Evolutionary conservation across 1,140 invertebrate genomes (phyloP).

Genomic region (Latrodectus geometricus): DNA sequence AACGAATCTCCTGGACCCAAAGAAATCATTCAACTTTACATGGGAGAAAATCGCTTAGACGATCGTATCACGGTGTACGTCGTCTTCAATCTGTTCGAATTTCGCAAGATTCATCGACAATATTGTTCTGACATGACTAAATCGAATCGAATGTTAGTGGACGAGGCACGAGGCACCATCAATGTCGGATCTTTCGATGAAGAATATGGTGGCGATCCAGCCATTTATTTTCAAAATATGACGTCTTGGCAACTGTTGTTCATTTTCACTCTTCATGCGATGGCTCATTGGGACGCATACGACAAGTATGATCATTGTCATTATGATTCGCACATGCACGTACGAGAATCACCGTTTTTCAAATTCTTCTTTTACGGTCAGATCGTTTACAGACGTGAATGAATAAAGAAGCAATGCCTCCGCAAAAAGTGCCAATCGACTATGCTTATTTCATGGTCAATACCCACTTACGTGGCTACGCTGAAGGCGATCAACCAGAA

Average conservation of each 20-base stretch:
- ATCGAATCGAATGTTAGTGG: conserved; percentile 7
- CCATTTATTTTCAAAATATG: conserved; percentile 5
- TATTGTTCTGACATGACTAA: background rate
- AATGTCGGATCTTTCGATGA: background rate
- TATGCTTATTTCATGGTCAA: too few species aligned
- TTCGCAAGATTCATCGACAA: background rate
- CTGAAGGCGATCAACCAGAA: too few species aligned
- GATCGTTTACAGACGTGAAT: background rate
- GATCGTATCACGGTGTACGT: background rate
- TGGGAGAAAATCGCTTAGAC: background rate
- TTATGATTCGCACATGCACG: too few species aligned
- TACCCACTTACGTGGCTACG: too few species aligned
- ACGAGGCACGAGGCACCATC: conserved; percentile 25
- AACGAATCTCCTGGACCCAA: conserved; percentile 14
- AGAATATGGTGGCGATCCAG: background rate
- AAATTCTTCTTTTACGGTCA: conserved; percentile 16
- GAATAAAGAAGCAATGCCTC: background rate
- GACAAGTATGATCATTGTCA: too few species aligned
- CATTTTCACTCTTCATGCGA: background rate
- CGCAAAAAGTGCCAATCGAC: too few species aligned
- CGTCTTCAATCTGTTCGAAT: conserved; percentile 27
- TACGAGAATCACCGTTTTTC: conserved; percentile 44
- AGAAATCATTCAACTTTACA: background rate
- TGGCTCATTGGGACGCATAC: too few species aligned
- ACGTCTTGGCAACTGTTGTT: conserved; percentile 9